phyloP scores from a whole-genome alignment of 2,888 invertebrate genomes.

The Lycocerus yunnanus region DNA sequence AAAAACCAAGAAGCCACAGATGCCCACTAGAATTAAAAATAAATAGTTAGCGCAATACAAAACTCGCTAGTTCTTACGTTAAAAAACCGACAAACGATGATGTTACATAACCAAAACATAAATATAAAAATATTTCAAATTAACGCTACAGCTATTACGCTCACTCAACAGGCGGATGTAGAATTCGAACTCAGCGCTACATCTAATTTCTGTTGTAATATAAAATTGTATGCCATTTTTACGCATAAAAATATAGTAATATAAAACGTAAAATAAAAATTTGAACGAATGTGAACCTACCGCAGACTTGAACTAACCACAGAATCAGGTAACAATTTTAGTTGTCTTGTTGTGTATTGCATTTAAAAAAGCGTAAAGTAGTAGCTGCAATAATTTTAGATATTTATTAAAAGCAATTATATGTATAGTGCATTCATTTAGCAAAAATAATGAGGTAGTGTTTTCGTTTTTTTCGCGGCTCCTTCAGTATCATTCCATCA shows the following conservation, averaged over 20 bases:
- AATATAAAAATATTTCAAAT: too few species aligned
- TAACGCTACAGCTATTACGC: too few species aligned
- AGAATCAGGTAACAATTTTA: not conserved
- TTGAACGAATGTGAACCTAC: not conserved
- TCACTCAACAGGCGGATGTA: too few species aligned
- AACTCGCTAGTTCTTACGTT: too few species aligned
- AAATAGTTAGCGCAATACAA: not conserved
- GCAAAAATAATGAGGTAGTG: not conserved
- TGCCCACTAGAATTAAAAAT: slow-evolving; percentile 54
- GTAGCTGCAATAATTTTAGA: not conserved
- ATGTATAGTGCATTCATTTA: not conserved
- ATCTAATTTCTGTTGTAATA: too few species aligned
- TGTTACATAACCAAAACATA: too few species aligned
- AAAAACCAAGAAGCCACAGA: slow-evolving; percentile 59
- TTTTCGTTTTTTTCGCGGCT: not conserved
- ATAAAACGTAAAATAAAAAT: not conserved
- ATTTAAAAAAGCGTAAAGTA: not conserved
- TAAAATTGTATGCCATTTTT: too few species aligned
- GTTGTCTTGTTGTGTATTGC: not conserved
- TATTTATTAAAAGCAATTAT: not conserved
- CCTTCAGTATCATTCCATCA: not conserved
- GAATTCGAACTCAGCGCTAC: too few species aligned
- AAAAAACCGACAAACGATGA: too few species aligned
- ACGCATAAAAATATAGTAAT: too few species aligned
- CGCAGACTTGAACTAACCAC: not conserved